Evolutionary conservation across 2,113 vertebrate species (phyloP).

Genomic region (Macrotus californicus): DNA sequence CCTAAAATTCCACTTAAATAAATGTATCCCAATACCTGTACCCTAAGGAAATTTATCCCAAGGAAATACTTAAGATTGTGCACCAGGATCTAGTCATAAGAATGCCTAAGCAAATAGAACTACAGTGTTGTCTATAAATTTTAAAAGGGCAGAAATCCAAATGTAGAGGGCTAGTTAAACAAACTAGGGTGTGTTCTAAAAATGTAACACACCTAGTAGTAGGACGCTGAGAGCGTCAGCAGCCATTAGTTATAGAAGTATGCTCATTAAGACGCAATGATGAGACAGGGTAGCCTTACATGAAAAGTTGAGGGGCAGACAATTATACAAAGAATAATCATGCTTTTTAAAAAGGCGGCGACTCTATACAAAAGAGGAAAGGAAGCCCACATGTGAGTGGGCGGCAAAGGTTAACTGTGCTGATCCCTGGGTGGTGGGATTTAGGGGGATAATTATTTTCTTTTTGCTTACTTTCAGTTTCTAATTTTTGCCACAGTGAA

Average conservation of each 20-base stretch:
- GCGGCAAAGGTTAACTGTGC: background rate
- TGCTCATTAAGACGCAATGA: background rate
- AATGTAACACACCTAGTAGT: accelerated
- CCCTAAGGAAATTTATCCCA: background rate
- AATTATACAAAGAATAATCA: background rate
- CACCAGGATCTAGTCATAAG: background rate
- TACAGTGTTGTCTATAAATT: background rate
- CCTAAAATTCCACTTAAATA: background rate
- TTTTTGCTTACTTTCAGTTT: constrained; percentile 14
- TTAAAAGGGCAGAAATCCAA: background rate
- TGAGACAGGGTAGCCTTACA: background rate
- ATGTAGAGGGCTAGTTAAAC: background rate
- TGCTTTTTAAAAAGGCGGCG: background rate
- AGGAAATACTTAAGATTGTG: background rate
- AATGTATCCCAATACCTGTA: background rate
- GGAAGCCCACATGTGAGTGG: background rate
- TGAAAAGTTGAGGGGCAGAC: background rate
- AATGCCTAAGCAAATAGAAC: background rate
- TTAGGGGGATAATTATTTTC: background rate
- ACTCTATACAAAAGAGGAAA: background rate
- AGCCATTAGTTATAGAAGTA: background rate
- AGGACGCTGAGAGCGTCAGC: accelerated
- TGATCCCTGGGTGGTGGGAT: background rate
- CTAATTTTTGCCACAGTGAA: constrained; percentile 27
- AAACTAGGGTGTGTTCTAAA: background rate